These are phyloP conservation scores for Nansenia antarctica DNA, from an alignment of 2,113 vertebrate species.

Conservation along the genomic window DNA sequence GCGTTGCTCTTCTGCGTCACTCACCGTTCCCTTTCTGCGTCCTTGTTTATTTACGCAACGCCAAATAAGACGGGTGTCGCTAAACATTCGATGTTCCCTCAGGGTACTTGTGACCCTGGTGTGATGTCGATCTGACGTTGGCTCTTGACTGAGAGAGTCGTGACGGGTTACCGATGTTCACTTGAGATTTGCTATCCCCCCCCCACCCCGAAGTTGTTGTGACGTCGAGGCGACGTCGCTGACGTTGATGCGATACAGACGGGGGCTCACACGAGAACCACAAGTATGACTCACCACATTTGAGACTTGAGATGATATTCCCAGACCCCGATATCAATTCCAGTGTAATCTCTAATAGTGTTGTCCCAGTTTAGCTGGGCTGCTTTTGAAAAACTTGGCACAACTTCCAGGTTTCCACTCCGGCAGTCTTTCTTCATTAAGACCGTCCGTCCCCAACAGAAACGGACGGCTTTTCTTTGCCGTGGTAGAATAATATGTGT, in stretches of 20 bases:
- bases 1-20: background rate
- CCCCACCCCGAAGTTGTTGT: too few species aligned
- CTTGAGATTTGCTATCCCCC: too few species aligned
- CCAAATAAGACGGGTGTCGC: background rate
- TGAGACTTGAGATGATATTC: background rate
- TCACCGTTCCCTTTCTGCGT: background rate
- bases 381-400: conserved; percentile 52
- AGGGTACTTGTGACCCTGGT: conserved; percentile 52
- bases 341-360: conserved; percentile 34
- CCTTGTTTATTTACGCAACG: background rate
- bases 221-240: background rate
- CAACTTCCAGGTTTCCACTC: conserved; percentile 46
- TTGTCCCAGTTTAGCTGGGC: conserved; percentile 28
- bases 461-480: conserved; percentile 19
- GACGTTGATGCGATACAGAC: background rate
- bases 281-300: conserved; percentile 3
- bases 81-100: background rate
- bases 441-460: conserved; percentile 38
- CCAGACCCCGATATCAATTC: conserved; percentile 29
- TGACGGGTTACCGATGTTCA: too few species aligned
- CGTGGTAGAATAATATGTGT: too few species aligned
- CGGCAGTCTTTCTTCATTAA: conserved; percentile 59
- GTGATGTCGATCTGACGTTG: conserved; percentile 32
- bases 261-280: background rate
- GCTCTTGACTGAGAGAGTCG: too few species aligned